phyloP scores from a whole-genome alignment of 2,797 vertebrate genomes.

The Myripristis murdjan region DNA sequence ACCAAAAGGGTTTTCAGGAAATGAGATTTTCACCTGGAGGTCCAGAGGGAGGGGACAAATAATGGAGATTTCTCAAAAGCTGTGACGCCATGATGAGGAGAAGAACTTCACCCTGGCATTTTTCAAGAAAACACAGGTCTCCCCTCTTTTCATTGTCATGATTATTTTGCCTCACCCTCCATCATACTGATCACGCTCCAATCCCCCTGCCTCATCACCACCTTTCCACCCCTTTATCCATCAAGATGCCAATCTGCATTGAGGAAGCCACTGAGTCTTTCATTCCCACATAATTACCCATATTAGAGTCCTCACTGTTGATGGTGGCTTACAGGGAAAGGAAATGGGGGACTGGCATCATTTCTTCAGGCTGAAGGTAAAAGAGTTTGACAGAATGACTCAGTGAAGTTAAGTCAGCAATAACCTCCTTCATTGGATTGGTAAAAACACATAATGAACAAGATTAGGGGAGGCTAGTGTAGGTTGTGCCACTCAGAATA shows the following conservation, averaged over 20 bases:
- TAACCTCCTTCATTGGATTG: constrained; percentile 7
- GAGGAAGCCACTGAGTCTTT: constrained; percentile 64
- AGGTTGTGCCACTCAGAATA: too few relatives aligned
- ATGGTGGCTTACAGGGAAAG: constrained; percentile 43
- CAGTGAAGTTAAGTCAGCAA: constrained; percentile 27
- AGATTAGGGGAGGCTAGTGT: too few relatives aligned
- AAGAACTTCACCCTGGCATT: neutral
- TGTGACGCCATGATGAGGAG: neutral
- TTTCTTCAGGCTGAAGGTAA: constrained; percentile 42
- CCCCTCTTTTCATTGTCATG: constrained; percentile 29
- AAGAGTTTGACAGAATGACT: constrained; percentile 41
- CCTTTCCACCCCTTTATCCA: constrained; percentile 53
- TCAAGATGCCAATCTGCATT: constrained; percentile 81
- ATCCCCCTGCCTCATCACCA: constrained; percentile 3
- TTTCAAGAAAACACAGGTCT: neutral
- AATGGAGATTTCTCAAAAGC: neutral
- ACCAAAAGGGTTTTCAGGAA: neutral
- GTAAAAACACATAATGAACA: neutral
- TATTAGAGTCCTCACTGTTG: constrained; percentile 53
- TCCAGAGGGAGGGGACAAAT: neutral
- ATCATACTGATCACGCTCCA: constrained; percentile 9
- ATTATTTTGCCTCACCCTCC: constrained; percentile 40
- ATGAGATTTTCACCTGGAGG: neutral
- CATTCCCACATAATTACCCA: constrained; percentile 74
- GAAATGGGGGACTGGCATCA: constrained; percentile 31